A percentile compares a stretch with the other conserved stretches of the same genome.
Conservation (phyloP, 1,140 invertebrate species). For the Drosophila mojavensis region DNA sequence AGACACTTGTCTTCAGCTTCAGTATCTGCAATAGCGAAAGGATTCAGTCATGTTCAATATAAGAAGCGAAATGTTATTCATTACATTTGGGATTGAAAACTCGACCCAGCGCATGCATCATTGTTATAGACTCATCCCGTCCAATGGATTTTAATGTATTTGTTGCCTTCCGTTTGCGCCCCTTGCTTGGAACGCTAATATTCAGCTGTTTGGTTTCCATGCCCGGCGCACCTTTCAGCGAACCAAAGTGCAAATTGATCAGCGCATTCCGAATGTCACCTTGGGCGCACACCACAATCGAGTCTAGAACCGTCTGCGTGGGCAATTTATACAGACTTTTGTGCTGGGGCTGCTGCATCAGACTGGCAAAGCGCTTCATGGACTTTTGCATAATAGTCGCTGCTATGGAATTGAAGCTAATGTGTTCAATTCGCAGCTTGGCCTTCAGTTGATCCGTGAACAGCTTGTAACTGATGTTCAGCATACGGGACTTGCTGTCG, state of each 20-base stretch:
- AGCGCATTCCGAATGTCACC: slow-evolving; percentile 89
- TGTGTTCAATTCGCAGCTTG: slow-evolving; percentile 87
- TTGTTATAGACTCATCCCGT: slow-evolving; percentile 88
- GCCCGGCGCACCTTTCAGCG: slow-evolving; percentile 86
- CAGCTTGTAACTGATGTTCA: slow-evolving; percentile 87
- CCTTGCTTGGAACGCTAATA: slow-evolving; percentile 31
- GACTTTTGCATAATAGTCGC: slow-evolving; percentile 87
- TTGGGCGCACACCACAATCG: slow-evolving; percentile 87
- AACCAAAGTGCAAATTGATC: slow-evolving; percentile 89
- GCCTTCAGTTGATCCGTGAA: slow-evolving; percentile 87
- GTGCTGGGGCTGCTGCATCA: slow-evolving; percentile 85
- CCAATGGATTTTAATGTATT: slow-evolving; percentile 85
- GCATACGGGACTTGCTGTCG: slow-evolving; percentile 86
- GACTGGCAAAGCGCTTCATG: slow-evolving; percentile 86
- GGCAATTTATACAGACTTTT: slow-evolving; percentile 85
- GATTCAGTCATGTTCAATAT: background rate
- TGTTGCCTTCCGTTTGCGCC: slow-evolving; percentile 63
- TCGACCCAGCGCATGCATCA: slow-evolving; percentile 90
- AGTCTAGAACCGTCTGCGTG: slow-evolving; percentile 86
- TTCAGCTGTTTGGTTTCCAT: slow-evolving; percentile 58
- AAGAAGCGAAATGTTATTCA: background rate
- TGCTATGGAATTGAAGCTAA: slow-evolving; percentile 89
- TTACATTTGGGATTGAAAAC: slow-evolving; percentile 91
- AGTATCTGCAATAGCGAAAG: slow-evolving; percentile 27
- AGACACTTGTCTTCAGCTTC: slow-evolving; percentile 83